These are phyloP conservation scores for Copidosoma aretas DNA, from an alignment of 2,888 invertebrate species.

Conservation along the genomic window DNA sequence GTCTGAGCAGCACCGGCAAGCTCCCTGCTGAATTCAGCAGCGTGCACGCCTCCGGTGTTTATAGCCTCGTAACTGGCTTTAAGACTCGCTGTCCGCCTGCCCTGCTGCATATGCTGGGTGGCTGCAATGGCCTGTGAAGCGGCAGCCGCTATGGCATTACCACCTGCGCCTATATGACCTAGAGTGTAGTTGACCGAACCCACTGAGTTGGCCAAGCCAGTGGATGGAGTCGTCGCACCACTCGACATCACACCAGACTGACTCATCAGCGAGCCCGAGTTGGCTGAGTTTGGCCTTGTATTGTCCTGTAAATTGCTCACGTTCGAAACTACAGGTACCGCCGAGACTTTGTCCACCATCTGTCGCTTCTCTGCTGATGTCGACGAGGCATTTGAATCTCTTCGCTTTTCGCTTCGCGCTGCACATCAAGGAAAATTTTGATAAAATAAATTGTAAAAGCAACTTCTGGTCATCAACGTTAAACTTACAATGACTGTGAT, in stretches of 20 bases:
- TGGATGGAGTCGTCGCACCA: slow-evolving; percentile 53
- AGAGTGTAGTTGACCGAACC: slow-evolving; percentile 71
- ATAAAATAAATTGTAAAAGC: not conserved
- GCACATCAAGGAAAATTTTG: slow-evolving; percentile 24
- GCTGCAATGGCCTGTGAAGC: slow-evolving; percentile 96
- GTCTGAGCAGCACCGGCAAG: slow-evolving; percentile 77
- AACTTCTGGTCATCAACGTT: too few relatives aligned
- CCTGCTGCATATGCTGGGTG: slow-evolving; percentile 94
- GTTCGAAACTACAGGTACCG: not conserved
- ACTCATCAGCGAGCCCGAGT: slow-evolving; percentile 57
- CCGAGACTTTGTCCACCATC: slow-evolving; percentile 58
- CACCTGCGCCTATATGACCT: slow-evolving; percentile 84
- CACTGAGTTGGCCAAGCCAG: slow-evolving; percentile 55
- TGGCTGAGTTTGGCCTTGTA: slow-evolving; percentile 56
- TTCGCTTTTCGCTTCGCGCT: slow-evolving; percentile 76
- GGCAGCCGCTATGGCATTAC: slow-evolving; percentile 89
- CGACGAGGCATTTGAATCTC: slow-evolving; percentile 72
- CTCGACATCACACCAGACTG: slow-evolving; percentile 54
- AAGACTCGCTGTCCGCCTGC: slow-evolving; percentile 88
- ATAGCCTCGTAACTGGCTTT: slow-evolving; percentile 96
- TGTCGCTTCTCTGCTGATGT: slow-evolving; percentile 65
- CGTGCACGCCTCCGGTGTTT: slow-evolving; percentile 70
- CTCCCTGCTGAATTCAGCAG: slow-evolving; percentile 75
- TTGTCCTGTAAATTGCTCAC: slow-evolving; percentile 54
- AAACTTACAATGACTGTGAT: slow-evolving; percentile 59